Conservation (phyloP, 2,888 invertebrate species). For the Ectemnius cavifrons region DNA sequence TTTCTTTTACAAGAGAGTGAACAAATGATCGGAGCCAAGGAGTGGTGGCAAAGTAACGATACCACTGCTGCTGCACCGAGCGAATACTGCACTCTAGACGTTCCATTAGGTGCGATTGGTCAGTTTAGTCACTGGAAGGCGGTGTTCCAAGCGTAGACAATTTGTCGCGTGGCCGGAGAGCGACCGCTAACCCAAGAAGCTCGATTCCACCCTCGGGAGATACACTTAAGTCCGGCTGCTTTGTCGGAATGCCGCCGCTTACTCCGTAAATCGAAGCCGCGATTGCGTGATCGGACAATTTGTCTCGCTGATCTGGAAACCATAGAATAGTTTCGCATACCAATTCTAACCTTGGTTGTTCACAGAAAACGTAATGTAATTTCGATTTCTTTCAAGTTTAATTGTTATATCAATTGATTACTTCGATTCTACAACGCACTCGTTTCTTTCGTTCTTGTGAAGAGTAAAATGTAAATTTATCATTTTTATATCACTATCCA, state of each 20-base stretch:
- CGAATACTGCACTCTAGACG: conserved; percentile 14
- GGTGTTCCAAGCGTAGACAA: conserved; percentile 24
- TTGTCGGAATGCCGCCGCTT: neutral
- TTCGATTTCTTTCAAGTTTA: too few relatives aligned
- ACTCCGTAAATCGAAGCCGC: conserved; percentile 45
- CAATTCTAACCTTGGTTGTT: too few relatives aligned
- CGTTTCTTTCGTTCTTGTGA: too few relatives aligned
- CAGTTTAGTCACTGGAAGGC: conserved; percentile 46
- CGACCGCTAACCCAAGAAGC: neutral
- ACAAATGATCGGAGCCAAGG: neutral
- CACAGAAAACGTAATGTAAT: too few relatives aligned
- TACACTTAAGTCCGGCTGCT: conserved; percentile 15
- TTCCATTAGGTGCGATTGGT: conserved; percentile 47
- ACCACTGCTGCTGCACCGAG: conserved; percentile 23
- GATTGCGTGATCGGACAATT: conserved; percentile 59
- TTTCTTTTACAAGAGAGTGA: neutral
- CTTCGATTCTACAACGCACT: too few relatives aligned
- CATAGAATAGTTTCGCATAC: too few relatives aligned
- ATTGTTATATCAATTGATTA: too few relatives aligned
- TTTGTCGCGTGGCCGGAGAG: conserved; percentile 48
- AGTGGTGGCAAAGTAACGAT: conserved; percentile 21
- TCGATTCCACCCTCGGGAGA: conserved; percentile 32
- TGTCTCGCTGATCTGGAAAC: conserved; percentile 25
- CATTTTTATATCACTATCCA: too few relatives aligned
- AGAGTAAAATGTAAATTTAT: too few relatives aligned